These are phyloP conservation scores for Serrognathus titanus DNA, from an alignment of 2,888 invertebrate genomes.

Conservation along the genomic window DNA sequence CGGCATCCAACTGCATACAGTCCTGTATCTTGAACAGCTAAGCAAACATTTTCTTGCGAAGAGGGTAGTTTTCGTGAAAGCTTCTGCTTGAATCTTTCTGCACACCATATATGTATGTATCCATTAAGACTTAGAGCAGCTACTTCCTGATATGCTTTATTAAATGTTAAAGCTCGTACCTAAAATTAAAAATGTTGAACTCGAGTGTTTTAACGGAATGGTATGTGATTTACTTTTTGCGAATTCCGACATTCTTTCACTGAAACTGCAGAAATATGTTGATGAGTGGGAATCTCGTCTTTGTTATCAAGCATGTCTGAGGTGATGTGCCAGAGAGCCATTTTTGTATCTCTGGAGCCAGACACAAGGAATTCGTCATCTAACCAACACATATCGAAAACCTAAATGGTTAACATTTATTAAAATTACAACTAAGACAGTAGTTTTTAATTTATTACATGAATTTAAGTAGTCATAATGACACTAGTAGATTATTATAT, in stretches of 20 bases:
- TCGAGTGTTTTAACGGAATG: neutral
- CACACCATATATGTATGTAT: conserved; percentile 91
- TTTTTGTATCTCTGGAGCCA: conserved; percentile 86
- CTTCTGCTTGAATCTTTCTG: conserved; percentile 84
- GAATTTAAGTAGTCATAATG: too few relatives aligned
- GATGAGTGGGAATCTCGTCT: conserved; percentile 52
- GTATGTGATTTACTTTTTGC: conserved; percentile 49
- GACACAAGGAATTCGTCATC: conserved; percentile 94
- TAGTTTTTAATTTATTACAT: too few relatives aligned
- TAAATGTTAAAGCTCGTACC: conserved; percentile 83
- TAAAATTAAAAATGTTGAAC: conserved; percentile 35
- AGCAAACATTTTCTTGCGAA: conserved; percentile 89
- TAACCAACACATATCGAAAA: conserved; percentile 90
- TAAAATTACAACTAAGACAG: too few relatives aligned
- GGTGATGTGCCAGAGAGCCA: conserved; percentile 85
- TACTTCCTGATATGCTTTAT: conserved; percentile 79
- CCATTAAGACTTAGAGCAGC: conserved; percentile 90
- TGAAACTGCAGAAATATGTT: conserved; percentile 64
- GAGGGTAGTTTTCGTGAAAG: conserved; percentile 83
- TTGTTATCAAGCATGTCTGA: conserved; percentile 46
- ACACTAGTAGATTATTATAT: neutral
- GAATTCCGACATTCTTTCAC: conserved; percentile 77
- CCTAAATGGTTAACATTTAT: conserved; percentile 40
- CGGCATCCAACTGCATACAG: conserved; percentile 93
- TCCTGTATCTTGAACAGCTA: conserved; percentile 81